Evolutionary conservation across 2,113 vertebrate genomes (phyloP).

Genomic region (Piprites chloris): DNA sequence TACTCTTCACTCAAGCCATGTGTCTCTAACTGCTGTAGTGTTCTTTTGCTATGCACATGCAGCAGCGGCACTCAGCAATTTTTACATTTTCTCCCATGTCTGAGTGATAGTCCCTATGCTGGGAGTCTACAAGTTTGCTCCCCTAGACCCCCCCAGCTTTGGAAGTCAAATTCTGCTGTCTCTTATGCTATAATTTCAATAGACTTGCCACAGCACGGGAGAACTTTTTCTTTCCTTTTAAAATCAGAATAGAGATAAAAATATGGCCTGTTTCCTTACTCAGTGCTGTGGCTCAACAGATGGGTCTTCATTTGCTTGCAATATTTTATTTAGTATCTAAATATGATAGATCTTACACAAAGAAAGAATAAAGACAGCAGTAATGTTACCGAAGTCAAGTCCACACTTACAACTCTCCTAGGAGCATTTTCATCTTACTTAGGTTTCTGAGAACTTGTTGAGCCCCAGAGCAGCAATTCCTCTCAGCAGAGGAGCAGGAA

Average conservation of each 20-base stretch:
- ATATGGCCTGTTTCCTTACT: background rate
- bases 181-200: background rate
- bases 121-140: background rate
- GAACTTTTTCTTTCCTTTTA: background rate
- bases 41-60: background rate
- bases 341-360: background rate
- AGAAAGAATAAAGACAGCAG: background rate
- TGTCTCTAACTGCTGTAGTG: background rate
- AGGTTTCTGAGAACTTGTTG: background rate
- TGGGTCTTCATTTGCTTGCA: background rate
- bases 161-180: background rate
- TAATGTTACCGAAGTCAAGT: background rate
- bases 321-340: background rate
- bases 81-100: background rate
- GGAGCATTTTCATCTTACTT: background rate
- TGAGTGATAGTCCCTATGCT: background rate
- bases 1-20: fast-evolving
- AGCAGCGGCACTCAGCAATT: background rate
- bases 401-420: background rate
- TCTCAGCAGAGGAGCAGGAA: background rate
- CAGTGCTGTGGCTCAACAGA: background rate
- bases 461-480: background rate
- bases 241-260: background rate
- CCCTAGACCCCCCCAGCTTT: background rate
- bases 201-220: background rate